Conservation (phyloP, 2,888 invertebrate species). For the Epinotia bilunana region DNA sequence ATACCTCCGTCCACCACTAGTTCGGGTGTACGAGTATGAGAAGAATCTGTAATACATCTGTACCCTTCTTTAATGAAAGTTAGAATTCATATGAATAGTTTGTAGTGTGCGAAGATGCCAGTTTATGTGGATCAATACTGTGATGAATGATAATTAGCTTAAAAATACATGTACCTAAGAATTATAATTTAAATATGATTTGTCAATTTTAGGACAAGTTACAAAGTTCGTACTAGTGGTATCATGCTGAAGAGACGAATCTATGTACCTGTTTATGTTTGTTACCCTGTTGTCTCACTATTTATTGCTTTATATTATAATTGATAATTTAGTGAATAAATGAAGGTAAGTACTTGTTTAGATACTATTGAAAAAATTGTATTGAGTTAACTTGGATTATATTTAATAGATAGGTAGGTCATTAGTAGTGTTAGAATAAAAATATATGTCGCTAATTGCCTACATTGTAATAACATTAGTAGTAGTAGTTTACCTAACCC, state of each 20-base stretch:
- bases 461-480: not conserved
- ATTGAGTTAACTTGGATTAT: not conserved
- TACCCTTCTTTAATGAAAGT: not conserved
- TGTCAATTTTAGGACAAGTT: constrained; percentile 1
- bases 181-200: constrained; percentile 5
- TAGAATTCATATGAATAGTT: not conserved
- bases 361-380: not conserved
- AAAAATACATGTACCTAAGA: not conserved
- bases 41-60: not conserved
- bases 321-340: not conserved
- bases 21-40: constrained; percentile 7
- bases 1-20: constrained; percentile 16
- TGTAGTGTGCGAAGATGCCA: not conserved
- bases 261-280: constrained; percentile 54
- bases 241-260: constrained; percentile 21
- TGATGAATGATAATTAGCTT: constrained; percentile 21
- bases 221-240: constrained; percentile 7
- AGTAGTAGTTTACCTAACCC: not conserved
- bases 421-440: not conserved
- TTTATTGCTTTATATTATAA: constrained; percentile 13
- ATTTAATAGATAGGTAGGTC: not conserved
- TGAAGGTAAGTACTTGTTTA: not conserved
- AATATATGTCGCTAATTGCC: constrained; percentile 9
- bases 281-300: constrained; percentile 49
- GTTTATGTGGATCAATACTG: constrained; percentile 13